Base-by-base conservation (phyloP, 2,888 invertebrate species). In the Trichacis sp. region DNA sequence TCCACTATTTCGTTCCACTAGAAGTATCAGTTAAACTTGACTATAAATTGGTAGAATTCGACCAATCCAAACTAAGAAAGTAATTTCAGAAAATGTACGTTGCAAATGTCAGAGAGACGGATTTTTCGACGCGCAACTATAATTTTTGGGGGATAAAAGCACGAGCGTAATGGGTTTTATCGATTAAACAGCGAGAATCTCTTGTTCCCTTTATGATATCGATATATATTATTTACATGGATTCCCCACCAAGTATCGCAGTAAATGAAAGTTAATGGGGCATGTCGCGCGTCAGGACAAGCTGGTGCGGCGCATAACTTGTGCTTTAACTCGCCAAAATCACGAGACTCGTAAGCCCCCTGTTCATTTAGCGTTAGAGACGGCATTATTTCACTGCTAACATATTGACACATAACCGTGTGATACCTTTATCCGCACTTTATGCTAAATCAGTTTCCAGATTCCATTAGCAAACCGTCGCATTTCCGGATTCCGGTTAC, bases 161-260 rank as follows among this genome's bases (percentile, higher is more conserved):
- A 11, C 6, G 18, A 52, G 40, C 53, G 43, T 65, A 53, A 65
- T 57, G 49, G 50, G 61, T 53, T 57, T 61, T 61, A 65, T 65
- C 59, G 57, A 53, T 57, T 40, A 54, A 15, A 48, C 61, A 61
- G 60, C 45, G 65, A 60, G 53, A 14, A 20, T 29, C 61, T 65
- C 59, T 61, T 61, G 60, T 60, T 51, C 60, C 50, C 60, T 56
- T 51, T 56, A 43, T 54, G 45, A 54, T 42, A 29, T 58, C 53
- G 52, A 63, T 64, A 57, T 58, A 55, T 54, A 58, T 64, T 55
- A 58, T 64, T 52, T 51, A 55, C 47, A 38, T 48, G 48, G 19
- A 43, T 55, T 38, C 64, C 15, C 42, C 36, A 30, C 18, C 53
- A 49, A 59, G 59, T 54, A 55, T 64, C 51, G 50, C 20, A n/a